Evolutionary conservation across 1,140 invertebrate genomes (phyloP), one percentile per base, ranked within the genome.

Genomic region (Pogonus chalceus): DNA sequence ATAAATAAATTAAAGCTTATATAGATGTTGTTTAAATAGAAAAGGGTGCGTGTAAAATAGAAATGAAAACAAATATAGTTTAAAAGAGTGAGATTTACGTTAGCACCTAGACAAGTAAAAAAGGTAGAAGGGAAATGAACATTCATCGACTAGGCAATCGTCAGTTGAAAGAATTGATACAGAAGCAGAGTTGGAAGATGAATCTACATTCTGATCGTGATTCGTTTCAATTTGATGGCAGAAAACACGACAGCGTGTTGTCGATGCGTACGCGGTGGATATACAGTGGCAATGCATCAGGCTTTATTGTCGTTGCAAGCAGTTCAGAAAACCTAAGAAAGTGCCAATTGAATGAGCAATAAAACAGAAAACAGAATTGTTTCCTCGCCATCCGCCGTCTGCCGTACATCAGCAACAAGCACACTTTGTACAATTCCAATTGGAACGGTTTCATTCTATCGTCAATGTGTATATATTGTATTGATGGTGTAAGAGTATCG

Each of bases 151-250:
- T n/a, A n/a, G n/a, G n/a, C n/a, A n/a, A n/a, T n/a, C n/a, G n/a
- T n/a, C n/a, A n/a, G n/a, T n/a, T n/a, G n/a, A n/a, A n/a, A n/a
- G n/a, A n/a, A n/a, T n/a, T n/a, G n/a, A n/a, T n/a, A n/a, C n/a
- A n/a, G n/a, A n/a, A n/a, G n/a, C n/a, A n/a, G n/a, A n/a, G n/a
- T n/a, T n/a, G n/a, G n/a, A n/a, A n/a, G n/a, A n/a, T n/a, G 26
- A 31, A 31, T 43, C 37, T 43, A 16, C 37, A 43, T 43, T 43
- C 37, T 18, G 37, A 10, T 7, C 18, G 37, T 18, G 37, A 43
- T 43, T 43, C 37, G 18, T 43, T 43, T 43, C 37, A 43, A 43
- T 43, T 43, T 43, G 37, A 43, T 12, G 37, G n/a, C n/a, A n/a
- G n/a, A n/a, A n/a, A 43, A 43, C 37, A 43, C 37, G 18, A 16